Evolutionary conservation across 2,888 invertebrate species (phyloP), one percentile per base, ranked within the genome.

Genomic region (Cosmopolites sordidus): DNA sequence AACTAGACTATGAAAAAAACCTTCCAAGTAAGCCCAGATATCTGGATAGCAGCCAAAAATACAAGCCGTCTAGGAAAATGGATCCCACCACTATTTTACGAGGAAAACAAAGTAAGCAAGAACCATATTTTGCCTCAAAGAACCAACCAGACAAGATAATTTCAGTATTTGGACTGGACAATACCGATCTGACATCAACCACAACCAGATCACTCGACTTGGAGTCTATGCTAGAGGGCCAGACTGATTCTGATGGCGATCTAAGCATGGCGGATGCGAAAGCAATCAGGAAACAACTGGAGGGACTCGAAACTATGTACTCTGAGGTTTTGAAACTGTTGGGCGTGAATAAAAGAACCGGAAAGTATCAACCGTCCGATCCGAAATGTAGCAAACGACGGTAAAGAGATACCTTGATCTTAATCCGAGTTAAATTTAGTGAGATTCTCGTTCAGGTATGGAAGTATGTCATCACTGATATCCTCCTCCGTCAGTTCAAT

Each of bases 221-320:
- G 56, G 89, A 90, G 48, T 90, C 89, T 0, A 81, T 90, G 71
- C 73, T 90, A 50, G 90, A 90, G 64, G 84, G 81, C 14, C 79
- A 83, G 48, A 75, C 72, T 41, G 76, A 76, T 61, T 84, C 87
- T 1, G 89, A 89, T 69, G 86, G 85, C 45, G 86, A 87, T 67
- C 79, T 87, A 11, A 86, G 87, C 33, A 86, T 86, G 0, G 83
- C 84, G 1, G 89, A 89, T 69, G 86, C 88, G 1, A 78, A 87
- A 61, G 86, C 88, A 27, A 89, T 91, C 58, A 77, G 89, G 16
- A 82, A 87, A 56, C 92, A 92, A 69, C 75, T 92, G 29, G 83
- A 90, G 66, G 89, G 90, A 0, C 75, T 92, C 2, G 91, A 92
- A 77, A 85, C 82, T 62, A 92, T 91, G 91, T 92, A 92, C 69